phyloP scores from a whole-genome alignment of 2,113 vertebrate species.

The Crotalus tigris region DNA sequence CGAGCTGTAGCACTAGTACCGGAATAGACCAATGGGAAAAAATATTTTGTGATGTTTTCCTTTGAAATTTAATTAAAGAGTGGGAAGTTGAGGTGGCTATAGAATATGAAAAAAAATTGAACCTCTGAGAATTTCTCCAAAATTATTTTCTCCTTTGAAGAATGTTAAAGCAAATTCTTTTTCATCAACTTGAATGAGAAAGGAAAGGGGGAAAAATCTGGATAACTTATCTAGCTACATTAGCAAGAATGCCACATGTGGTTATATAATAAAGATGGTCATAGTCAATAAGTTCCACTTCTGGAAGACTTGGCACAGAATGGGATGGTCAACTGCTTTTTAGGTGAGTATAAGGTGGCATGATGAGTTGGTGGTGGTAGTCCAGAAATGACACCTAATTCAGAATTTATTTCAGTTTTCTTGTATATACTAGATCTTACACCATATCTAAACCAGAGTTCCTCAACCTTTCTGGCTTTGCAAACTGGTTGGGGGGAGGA shows the following conservation, averaged over 20 bases:
- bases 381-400: not conserved
- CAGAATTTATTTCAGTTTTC: not conserved
- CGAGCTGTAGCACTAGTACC: not conserved
- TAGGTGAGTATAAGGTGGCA: not conserved
- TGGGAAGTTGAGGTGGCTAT: too few relatives aligned
- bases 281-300: not conserved
- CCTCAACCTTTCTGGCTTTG: too few relatives aligned
- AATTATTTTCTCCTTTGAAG: not conserved
- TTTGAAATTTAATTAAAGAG: not conserved
- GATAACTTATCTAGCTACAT: not conserved
- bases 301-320: not conserved
- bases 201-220: not conserved
- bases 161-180: not conserved
- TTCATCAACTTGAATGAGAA: not conserved
- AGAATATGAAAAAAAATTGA: not conserved
- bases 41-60: not conserved
- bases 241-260: not conserved
- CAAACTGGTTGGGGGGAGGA: fast-evolving
- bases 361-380: not conserved
- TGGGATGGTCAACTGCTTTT: not conserved
- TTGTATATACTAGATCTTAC: not conserved
- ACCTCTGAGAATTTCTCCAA: not conserved
- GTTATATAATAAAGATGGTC: not conserved
- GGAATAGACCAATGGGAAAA: not conserved
- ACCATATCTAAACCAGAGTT: not conserved